These are phyloP conservation scores for Rhynchomys soricoides DNA, from an alignment of 2,113 vertebrate genomes.

Conservation along the genomic window DNA sequence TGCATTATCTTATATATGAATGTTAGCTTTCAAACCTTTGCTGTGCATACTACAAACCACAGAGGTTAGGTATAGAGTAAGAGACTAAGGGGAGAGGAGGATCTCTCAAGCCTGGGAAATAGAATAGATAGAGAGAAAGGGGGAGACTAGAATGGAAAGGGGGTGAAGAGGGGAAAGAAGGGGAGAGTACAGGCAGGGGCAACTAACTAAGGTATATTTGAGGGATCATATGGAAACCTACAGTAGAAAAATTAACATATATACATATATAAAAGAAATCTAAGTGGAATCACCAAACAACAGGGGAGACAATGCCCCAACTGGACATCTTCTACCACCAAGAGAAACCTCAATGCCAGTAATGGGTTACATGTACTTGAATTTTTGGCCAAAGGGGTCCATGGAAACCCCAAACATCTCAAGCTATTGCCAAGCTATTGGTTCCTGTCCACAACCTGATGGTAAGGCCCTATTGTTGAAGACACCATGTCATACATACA, in stretches of 20 bases:
- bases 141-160: not conserved
- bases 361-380: not conserved
- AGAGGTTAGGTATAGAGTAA: not conserved
- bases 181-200: not conserved
- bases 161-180: not conserved
- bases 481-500: not conserved
- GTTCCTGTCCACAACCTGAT: not conserved
- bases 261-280: not conserved
- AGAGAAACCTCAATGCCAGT: not conserved
- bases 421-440: not conserved
- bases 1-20: not conserved
- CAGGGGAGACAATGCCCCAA: too few species aligned
- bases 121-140: not conserved
- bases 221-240: not conserved
- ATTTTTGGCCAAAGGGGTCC: not conserved
- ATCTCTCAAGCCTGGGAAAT: not conserved
- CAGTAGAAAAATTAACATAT: not conserved
- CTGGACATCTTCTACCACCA: not conserved
- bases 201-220: not conserved
- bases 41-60: not conserved
- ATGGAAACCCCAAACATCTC: not conserved
- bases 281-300: not conserved
- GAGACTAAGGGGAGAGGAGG: not conserved
- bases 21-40: not conserved
- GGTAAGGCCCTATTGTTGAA: not conserved